phyloP scores from a whole-genome alignment of 2,888 invertebrate species.

The Chydorus sphaericus region DNA sequence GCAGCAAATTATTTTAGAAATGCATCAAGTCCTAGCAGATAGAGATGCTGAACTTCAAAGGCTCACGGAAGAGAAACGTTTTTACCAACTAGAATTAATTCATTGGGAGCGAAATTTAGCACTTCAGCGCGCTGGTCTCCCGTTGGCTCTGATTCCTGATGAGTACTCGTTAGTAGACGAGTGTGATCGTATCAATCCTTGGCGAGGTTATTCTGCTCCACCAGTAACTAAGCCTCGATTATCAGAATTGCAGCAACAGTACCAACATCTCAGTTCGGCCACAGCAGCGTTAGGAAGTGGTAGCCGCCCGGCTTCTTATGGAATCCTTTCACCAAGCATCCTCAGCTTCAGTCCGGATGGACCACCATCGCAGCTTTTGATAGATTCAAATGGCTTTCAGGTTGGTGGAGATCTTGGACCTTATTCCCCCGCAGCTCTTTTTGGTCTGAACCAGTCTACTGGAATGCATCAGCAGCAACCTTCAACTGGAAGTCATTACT shows the following conservation, averaged over 20 bases:
- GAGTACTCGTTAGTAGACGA: background rate
- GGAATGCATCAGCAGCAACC: background rate
- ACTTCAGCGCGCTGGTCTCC: conserved; percentile 7
- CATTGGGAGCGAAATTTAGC: conserved; percentile 17
- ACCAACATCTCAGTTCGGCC: no score
- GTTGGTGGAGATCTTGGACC: background rate
- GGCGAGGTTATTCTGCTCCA: conserved; percentile 14
- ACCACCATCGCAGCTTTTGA: background rate
- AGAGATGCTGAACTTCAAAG: conserved; percentile 41
- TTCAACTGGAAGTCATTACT: background rate
- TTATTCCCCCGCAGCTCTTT: background rate
- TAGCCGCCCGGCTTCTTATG: background rate
- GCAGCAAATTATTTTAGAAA: conserved; percentile 37
- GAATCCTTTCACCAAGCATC: background rate
- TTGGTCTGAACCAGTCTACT: background rate
- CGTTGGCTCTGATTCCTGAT: conserved; percentile 12
- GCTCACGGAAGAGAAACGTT: conserved; percentile 40
- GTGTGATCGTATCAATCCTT: conserved; percentile 1
- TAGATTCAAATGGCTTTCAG: no score
- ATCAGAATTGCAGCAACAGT: background rate
- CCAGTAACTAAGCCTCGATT: conserved; percentile 15
- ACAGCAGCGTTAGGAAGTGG: background rate
- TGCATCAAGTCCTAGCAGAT: conserved; percentile 39
- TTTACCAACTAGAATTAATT: conserved; percentile 37
- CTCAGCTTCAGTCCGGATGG: background rate